Base-by-base conservation (phyloP, 2,888 invertebrate genomes). In the Elgonia sp. region DNA sequence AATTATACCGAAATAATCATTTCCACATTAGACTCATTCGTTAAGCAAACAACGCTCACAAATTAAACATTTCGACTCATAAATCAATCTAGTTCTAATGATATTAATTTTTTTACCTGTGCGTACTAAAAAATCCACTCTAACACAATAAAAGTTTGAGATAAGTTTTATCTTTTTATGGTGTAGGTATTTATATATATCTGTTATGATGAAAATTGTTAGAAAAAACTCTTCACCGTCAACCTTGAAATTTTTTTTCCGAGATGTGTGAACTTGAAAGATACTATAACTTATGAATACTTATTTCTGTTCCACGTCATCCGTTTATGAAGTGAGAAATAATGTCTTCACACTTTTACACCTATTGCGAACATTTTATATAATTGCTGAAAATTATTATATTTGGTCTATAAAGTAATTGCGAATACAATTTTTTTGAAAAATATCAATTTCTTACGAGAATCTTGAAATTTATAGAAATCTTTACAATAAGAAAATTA, bases 211-310 rank as follows among this genome's bases (percentile, higher is more conserved):
- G 86, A 82, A 86, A 82, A 86, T 86, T 63, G 77, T 77, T 76
- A 77, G 77, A 60, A 86, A 86, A 86, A 86, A 86, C 70, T 69
- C 77, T 57, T 86, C 86, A 81, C 63, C 72, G 77, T 76, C 86
- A 86, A 42, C 86, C 81, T 86, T 86, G 82, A 82, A 75, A 14
- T 82, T 86, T 86, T 86, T 86, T 86, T 67, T 72, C n/a, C 60
- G 37, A 86, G 81, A 86, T 70, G 72, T 86, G 86, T 86, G 82
- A 86, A 86, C 86, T 86, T 86, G 86, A 86, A 82, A 86, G 86
- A 86, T 77, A 86, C 72, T 77, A 77, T 82, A 82, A 86, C 76
- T 86, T 76, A 86, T 86, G 82, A 82, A 86, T 86, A 83, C 82
- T 83, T 79, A 86, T 86, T 83, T 40, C 73, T 77, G 77, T 73